Conservation (phyloP, 2,888 invertebrate genomes). For the Dicyrtoma fusca region DNA sequence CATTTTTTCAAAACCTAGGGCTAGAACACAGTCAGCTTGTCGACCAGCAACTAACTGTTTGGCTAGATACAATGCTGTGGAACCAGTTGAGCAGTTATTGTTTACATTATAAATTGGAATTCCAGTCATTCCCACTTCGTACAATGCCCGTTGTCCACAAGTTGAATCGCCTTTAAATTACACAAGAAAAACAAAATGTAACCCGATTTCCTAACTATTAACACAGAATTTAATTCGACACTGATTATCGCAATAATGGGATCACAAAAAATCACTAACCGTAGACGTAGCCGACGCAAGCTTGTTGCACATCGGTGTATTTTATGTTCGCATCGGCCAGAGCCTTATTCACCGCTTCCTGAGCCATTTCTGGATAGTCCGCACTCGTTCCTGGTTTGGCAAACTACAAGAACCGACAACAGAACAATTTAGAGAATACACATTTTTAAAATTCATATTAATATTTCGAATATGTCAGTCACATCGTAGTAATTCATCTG, state of each 20-base stretch:
- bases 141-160: conserved; percentile 91
- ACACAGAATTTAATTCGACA: too few species aligned
- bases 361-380: conserved; percentile 94
- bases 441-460: too few species aligned
- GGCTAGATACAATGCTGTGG: conserved; percentile 85
- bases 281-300: conserved; percentile 89
- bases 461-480: too few species aligned
- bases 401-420: conserved; percentile 72
- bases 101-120: conserved; percentile 98
- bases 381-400: conserved; percentile 85
- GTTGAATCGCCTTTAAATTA: conserved; percentile 79
- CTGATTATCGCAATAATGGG: too few species aligned
- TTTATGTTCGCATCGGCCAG: conserved; percentile 78
- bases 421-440: too few species aligned
- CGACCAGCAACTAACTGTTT: conserved; percentile 92
- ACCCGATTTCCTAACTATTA: too few species aligned
- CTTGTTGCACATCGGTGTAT: conserved; percentile 81
- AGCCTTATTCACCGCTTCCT: conserved; percentile 88
- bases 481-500: too few species aligned
- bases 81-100: conserved; percentile 97
- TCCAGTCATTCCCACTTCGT: conserved; percentile 92
- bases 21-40: conserved; percentile 82
- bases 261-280: conserved; percentile 62
- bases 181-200: neutral
- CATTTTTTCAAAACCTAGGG: conserved; percentile 99